Conservation (phyloP, 64 coral and sea anemone species). For the Pocillopora damicornis region DNA sequence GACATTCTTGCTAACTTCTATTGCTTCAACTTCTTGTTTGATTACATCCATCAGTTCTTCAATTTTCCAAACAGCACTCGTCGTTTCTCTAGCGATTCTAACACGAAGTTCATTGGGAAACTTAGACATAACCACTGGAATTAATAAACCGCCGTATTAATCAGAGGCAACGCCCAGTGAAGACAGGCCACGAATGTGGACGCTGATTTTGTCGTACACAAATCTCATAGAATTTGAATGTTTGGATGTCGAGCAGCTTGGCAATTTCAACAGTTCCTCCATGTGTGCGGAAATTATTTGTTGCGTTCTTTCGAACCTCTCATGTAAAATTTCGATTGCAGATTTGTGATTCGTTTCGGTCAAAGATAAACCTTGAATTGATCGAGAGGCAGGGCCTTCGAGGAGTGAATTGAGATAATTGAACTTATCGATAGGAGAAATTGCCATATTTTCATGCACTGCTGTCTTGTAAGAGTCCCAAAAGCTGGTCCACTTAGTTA, state of each 20-base stretch:
- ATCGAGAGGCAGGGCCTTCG: neutral
- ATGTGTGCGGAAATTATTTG: slow-evolving; percentile 16
- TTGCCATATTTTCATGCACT: neutral
- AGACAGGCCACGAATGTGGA: slow-evolving; percentile 4
- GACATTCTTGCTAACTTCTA: slow-evolving; percentile 19
- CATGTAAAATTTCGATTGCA: neutral
- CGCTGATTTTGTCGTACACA: slow-evolving; percentile 10
- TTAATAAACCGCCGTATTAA: slow-evolving; percentile 18
- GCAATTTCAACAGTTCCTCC: slow-evolving; percentile 21
- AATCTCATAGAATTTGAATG: neutral
- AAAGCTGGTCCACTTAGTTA: neutral
- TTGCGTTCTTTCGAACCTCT: slow-evolving; percentile 1
- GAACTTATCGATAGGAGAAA: slow-evolving; percentile 23
- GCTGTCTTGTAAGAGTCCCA: slow-evolving; percentile 22
- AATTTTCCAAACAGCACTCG: slow-evolving; percentile 18
- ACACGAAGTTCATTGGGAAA: neutral
- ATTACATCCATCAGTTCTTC: slow-evolving; percentile 10
- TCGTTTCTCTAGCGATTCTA: neutral
- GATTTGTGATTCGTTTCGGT: neutral
- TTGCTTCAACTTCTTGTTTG: slow-evolving; percentile 3
- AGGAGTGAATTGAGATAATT: slow-evolving; percentile 15
- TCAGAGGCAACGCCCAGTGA: slow-evolving; percentile 12
- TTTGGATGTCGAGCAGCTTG: neutral
- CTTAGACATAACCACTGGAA: slow-evolving; percentile 16
- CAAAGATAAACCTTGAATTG: neutral